phyloP scores from a whole-genome alignment of 2,888 invertebrate species.

The Aphodius sticticus region DNA sequence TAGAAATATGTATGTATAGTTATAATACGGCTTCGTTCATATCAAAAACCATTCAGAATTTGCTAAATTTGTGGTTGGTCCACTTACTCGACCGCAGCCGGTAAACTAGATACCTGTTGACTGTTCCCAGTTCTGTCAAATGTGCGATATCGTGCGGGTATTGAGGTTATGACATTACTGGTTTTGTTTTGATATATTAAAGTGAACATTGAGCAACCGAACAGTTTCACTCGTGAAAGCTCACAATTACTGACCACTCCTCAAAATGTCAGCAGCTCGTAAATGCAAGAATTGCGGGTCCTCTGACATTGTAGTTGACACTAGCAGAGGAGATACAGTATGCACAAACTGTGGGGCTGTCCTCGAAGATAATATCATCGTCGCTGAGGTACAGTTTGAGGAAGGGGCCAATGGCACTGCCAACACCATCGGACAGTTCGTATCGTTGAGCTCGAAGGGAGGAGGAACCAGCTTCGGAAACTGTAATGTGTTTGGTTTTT shows the following conservation, averaged over 20 bases:
- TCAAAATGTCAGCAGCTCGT: constrained; percentile 66
- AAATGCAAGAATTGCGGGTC: constrained; percentile 90
- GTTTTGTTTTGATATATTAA: background rate
- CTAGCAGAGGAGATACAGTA: constrained; percentile 92
- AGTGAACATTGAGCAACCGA: background rate
- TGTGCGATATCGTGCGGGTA: constrained; percentile 5
- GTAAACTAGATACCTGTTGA: too few relatives aligned
- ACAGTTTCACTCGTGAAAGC: background rate
- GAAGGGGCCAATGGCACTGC: constrained; percentile 90
- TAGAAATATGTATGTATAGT: too few relatives aligned
- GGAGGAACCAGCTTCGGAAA: constrained; percentile 80
- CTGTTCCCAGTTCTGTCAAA: background rate
- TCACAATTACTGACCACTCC: background rate
- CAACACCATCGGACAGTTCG: constrained; percentile 92
- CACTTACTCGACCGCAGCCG: too few relatives aligned
- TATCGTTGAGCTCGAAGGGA: constrained; percentile 87
- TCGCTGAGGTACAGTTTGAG: constrained; percentile 95
- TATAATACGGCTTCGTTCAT: too few relatives aligned
- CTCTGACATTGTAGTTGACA: constrained; percentile 93
- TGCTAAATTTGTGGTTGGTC: too few relatives aligned
- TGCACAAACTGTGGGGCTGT: constrained; percentile 97
- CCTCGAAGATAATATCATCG: constrained; percentile 94
- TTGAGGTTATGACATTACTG: constrained; percentile 19
- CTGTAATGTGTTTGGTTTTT: constrained; percentile 26
- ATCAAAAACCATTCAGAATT: too few relatives aligned